These are phyloP conservation scores for Sesamia nonagrioides DNA, from an alignment of 1,140 invertebrate genomes.

Conservation along the genomic window DNA sequence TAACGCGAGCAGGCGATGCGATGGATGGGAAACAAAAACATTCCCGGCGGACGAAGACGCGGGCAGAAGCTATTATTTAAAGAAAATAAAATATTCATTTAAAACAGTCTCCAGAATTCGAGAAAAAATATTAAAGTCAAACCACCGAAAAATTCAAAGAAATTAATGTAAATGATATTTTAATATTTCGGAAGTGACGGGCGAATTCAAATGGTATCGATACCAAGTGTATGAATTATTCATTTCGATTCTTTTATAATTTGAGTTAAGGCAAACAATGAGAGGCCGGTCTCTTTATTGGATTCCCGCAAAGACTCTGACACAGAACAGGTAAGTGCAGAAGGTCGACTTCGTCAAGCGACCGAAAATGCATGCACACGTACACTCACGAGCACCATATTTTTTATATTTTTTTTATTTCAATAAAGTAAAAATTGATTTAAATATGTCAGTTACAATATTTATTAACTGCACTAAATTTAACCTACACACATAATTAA, in stretches of 20 bases:
- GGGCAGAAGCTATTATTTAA: too few species aligned
- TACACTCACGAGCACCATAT: background rate
- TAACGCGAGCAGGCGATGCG: too few species aligned
- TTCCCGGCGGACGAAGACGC: too few species aligned
- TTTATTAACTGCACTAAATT: too few species aligned
- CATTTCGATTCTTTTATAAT: slow-evolving; percentile 46
- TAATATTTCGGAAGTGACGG: slow-evolving; percentile 26
- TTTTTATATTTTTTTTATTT: too few species aligned
- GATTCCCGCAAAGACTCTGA: slow-evolving; percentile 25
- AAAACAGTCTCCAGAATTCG: background rate
- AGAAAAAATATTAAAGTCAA: background rate
- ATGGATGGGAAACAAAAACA: too few species aligned
- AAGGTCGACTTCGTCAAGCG: background rate
- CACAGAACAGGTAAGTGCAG: background rate
- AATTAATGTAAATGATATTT: slow-evolving; percentile 35
- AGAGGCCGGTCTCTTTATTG: slow-evolving; percentile 35
- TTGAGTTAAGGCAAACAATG: slow-evolving; percentile 48
- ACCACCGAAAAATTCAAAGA: slow-evolving; percentile 9
- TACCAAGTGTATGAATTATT: slow-evolving; percentile 39
- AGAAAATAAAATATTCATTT: slow-evolving; percentile 31
- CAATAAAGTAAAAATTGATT: too few species aligned
- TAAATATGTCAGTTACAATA: too few species aligned
- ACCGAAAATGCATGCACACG: too few species aligned
- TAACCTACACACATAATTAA: too few species aligned
- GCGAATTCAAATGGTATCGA: slow-evolving; percentile 25